These are phyloP conservation scores for Biston betularia DNA, from an alignment of 2,888 invertebrate genomes.

Conservation along the genomic window DNA sequence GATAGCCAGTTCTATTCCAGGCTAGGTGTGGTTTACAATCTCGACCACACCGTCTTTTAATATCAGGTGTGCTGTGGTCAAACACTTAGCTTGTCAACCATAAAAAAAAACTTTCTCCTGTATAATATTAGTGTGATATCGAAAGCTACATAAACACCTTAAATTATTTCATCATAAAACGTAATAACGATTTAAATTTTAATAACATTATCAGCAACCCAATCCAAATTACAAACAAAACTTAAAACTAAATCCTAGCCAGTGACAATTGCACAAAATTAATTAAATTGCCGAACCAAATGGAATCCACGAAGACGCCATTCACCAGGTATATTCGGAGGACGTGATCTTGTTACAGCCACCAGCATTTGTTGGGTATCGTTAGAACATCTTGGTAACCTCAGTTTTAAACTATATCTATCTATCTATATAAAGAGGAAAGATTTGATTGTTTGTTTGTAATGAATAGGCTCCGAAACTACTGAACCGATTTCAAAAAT, in stretches of 20 bases:
- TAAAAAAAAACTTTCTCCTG: no score
- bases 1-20: no score
- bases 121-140: neutral
- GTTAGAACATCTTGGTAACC: neutral
- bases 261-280: constrained; percentile 20
- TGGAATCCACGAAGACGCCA: constrained; percentile 34
- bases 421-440: no score
- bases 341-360: constrained; percentile 50
- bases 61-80: no score
- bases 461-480: no score
- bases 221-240: constrained; percentile 3
- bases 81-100: no score
- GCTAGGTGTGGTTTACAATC: no score
- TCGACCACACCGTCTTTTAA: no score
- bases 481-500: no score
- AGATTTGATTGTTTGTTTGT: no score
- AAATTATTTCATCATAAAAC: neutral
- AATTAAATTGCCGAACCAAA: constrained; percentile 28
- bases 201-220: neutral
- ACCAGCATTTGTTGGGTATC: constrained; percentile 3
- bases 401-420: neutral
- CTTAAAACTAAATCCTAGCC: constrained; percentile 13
- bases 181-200: neutral
- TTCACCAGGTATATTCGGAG: constrained; percentile 35
- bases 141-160: neutral